phyloP scores from a whole-genome alignment of 2,113 vertebrate genomes.

The Girardinichthys multiradiatus region DNA sequence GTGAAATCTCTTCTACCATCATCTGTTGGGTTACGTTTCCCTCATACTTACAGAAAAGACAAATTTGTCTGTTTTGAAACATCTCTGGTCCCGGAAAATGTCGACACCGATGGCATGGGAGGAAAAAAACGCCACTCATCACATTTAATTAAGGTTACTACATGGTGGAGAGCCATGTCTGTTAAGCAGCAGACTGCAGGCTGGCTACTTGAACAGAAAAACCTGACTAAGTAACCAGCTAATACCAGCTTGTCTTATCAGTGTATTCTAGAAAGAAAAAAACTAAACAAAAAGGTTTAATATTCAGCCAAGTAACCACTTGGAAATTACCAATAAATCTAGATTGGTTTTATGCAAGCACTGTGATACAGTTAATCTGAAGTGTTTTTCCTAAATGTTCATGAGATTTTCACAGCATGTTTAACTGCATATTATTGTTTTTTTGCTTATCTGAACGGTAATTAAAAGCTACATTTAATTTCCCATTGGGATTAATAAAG shows the following conservation, averaged over 20 bases:
- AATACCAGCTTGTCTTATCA: background rate
- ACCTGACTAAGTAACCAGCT: background rate
- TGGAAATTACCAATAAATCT: background rate
- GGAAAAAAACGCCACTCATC: background rate
- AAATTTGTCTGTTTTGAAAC: no score
- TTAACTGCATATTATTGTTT: background rate
- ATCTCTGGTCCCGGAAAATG: no score
- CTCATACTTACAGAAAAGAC: no score
- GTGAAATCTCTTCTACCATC: background rate
- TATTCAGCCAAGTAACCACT: background rate
- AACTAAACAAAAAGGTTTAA: background rate
- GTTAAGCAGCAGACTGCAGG: background rate
- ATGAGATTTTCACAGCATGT: background rate
- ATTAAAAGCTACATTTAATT: no score
- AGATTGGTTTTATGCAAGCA: no score
- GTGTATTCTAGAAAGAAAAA: background rate
- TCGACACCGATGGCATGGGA: no score
- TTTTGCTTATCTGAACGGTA: constrained; percentile 15
- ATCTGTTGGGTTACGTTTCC: background rate
- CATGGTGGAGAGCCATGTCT: background rate
- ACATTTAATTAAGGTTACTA: background rate
- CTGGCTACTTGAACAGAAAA: background rate
- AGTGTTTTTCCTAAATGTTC: no score
- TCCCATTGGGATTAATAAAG: no score
- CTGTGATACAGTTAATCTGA: no score